phyloP scores from a whole-genome alignment of 53 echinoderm and acorn worm species.

The Echinometra lucunter region DNA sequence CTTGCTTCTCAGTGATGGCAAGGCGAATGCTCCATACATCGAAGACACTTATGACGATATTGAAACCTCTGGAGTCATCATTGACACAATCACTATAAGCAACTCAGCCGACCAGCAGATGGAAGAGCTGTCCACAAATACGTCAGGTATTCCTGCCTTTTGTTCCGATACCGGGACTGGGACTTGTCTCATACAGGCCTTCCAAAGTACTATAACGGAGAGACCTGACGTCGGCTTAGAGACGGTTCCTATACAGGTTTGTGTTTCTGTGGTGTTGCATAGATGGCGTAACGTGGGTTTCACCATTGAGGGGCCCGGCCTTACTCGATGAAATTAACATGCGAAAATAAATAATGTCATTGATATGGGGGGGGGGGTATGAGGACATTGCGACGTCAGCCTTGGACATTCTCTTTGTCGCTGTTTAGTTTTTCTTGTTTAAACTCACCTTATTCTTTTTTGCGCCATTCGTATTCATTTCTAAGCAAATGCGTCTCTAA shows the following conservation, averaged over 20 bases:
- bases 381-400: too few species aligned
- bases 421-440: too few species aligned
- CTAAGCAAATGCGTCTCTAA: too few species aligned
- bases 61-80: constrained; percentile 5
- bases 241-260: neutral
- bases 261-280: neutral
- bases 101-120: constrained; percentile 34
- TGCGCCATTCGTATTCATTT: too few species aligned
- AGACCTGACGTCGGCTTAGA: neutral
- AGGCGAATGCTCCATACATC: neutral
- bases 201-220: neutral
- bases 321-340: too few species aligned
- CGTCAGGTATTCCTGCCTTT: neutral
- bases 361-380: too few species aligned
- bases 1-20: constrained; percentile 47
- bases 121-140: neutral
- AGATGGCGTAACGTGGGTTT: too few species aligned
- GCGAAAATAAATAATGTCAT: too few species aligned
- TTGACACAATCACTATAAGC: constrained; percentile 34
- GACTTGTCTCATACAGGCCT: neutral
- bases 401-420: too few species aligned
- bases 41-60: neutral
- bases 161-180: constrained; percentile 28
- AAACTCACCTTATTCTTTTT: too few species aligned
- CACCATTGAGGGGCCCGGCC: too few species aligned